Evolutionary conservation across 2,113 vertebrate species (phyloP).

Genomic region (Sisor rabdophorus): DNA sequence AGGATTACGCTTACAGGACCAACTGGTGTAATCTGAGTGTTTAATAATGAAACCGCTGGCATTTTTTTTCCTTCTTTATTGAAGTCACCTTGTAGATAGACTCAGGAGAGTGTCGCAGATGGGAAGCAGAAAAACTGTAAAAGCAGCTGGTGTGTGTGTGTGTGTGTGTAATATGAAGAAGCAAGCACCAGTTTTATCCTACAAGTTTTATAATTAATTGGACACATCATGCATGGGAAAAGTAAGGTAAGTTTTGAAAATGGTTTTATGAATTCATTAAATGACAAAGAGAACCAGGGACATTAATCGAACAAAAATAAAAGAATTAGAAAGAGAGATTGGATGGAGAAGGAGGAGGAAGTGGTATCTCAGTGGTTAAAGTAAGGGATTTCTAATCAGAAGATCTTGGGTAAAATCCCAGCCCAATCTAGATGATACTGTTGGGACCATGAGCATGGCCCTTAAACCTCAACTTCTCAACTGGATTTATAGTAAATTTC

Average conservation of each 20-base stretch:
- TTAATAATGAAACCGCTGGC: constrained; percentile 20
- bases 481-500: too few relatives aligned
- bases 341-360: too few relatives aligned
- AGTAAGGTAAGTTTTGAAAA: background rate
- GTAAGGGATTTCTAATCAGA: too few relatives aligned
- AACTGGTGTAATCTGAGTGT: background rate
- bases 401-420: too few relatives aligned
- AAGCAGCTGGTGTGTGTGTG: background rate
- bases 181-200: background rate
- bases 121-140: constrained; percentile 12
- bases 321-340: too few relatives aligned
- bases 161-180: constrained; percentile 4
- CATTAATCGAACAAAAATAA: too few relatives aligned
- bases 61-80: constrained; percentile 21
- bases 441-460: too few relatives aligned
- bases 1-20: constrained; percentile 12
- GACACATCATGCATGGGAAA: background rate
- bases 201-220: constrained; percentile 3
- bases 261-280: background rate
- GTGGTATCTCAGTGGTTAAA: too few relatives aligned
- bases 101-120: background rate
- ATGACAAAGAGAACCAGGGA: too few relatives aligned
- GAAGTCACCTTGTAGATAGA: constrained; percentile 27
- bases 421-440: too few relatives aligned
- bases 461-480: too few relatives aligned